These are phyloP conservation scores for Sphinx pinastri DNA, from an alignment of 2,888 invertebrate genomes.

Conservation along the genomic window DNA sequence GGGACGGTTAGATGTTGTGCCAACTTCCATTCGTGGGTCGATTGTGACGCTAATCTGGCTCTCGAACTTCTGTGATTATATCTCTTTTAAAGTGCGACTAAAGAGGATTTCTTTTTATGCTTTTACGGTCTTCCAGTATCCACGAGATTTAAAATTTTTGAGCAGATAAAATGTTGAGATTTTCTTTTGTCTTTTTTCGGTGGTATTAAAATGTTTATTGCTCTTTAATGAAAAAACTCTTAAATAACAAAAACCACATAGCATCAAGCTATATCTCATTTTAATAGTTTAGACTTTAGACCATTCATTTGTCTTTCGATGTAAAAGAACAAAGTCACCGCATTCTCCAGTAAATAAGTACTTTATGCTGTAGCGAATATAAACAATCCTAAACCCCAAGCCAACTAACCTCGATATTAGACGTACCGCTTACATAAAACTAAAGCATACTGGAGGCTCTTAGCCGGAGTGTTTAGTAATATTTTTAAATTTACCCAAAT, in stretches of 20 bases:
- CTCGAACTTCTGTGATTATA: slow-evolving; percentile 21
- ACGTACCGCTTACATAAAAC: slow-evolving; percentile 12
- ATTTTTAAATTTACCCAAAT: slow-evolving; percentile 73
- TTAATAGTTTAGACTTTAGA: background rate
- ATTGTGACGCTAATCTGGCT: slow-evolving; percentile 22
- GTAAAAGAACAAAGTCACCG: too few relatives aligned
- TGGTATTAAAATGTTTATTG: background rate
- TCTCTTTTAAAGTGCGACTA: slow-evolving; percentile 1
- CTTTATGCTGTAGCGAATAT: background rate
- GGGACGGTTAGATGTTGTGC: slow-evolving; percentile 27
- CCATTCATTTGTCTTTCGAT: background rate
- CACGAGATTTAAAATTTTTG: background rate
- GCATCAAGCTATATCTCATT: background rate
- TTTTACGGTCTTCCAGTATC: background rate
- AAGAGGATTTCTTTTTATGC: slow-evolving; percentile 1
- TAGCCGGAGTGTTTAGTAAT: slow-evolving; percentile 39
- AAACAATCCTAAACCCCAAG: background rate
- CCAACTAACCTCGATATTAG: slow-evolving; percentile 1
- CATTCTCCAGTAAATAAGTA: background rate
- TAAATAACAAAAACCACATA: too few relatives aligned
- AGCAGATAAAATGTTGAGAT: background rate
- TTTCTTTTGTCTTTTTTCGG: background rate
- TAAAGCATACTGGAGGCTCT: slow-evolving; percentile 20
- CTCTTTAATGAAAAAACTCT: too few relatives aligned
- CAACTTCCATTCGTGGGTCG: slow-evolving; percentile 18